These are phyloP conservation scores for Pangasius larnaudii DNA, from an alignment of 2,797 vertebrate species.

Conservation along the genomic window DNA sequence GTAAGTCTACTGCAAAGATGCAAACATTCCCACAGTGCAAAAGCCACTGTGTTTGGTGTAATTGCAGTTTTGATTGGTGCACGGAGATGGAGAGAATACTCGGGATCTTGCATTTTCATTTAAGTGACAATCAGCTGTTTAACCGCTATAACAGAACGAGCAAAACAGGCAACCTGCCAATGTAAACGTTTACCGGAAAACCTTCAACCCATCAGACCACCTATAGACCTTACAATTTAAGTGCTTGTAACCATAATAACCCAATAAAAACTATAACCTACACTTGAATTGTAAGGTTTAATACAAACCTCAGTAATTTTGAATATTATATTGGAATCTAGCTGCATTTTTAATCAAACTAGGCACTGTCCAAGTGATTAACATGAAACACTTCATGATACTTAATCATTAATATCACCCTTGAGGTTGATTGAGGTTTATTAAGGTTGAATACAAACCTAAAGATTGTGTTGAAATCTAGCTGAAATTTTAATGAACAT, in stretches of 20 bases:
- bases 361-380: not conserved
- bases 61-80: not conserved
- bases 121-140: not conserved
- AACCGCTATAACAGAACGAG: not conserved
- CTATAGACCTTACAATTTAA: not conserved
- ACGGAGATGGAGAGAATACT: not conserved
- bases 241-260: not conserved
- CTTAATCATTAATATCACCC: not conserved
- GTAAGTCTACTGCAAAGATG: conserved; percentile 17
- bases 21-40: conserved; percentile 16
- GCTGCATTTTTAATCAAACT: not conserved
- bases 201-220: not conserved
- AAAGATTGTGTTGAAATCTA: not conserved
- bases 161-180: not conserved
- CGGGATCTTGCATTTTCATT: not conserved
- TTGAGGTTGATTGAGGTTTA: not conserved
- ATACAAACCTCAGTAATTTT: not conserved
- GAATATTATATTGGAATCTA: not conserved
- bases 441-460: not conserved
- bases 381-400: not conserved
- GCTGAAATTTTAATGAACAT: not conserved
- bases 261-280: not conserved
- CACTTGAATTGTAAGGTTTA: not conserved
- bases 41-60: not conserved
- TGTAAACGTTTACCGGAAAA: not conserved